Base-by-base conservation (phyloP, 2,888 invertebrate genomes). In the Drosophila seclusa region DNA sequence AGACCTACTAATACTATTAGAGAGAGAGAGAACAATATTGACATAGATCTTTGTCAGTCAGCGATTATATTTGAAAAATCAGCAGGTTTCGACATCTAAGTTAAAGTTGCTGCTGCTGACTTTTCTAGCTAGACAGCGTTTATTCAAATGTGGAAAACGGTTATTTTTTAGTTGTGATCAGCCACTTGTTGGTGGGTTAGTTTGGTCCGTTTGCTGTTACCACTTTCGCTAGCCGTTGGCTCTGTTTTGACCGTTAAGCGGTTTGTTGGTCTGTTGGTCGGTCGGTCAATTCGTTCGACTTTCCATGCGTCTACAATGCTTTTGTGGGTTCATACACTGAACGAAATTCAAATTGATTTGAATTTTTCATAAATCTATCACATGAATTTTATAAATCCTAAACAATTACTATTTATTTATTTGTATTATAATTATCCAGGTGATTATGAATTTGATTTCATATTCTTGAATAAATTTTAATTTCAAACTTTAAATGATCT, bases 71-170 rank as follows among this genome's bases (percentile, higher is more conserved):
- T 66, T 48, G 49, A 77, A 71, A 79, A 73, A 71, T 67, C 49
- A 66, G 52, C 13, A 16, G 54, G 58, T 63, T 81, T 60, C 55
- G 70, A 60, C 58, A 70, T 49, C 32, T 52, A 24, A 36, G 42
- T 53, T 1, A 38, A 38, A 24, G 64, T 55, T 67, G 48, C 24
- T 24, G 61, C 61, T 64, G 50, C 29, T 31, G 52, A 62, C 63
- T 80, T 74, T 81, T 81, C 69, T 78, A 76, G 78, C 73, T 78
- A 73, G 73, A 67, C 68, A 73, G 66, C 54, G 62, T 73, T 76
- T 75, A 83, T 90, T 87, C 75, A 78, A 82, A 90, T 86, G 80
- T 73, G 75, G 69, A 77, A 80, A 89, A 89, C 89, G 87, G 88
- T 89, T 83, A 80, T 85, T 84, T 82, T 68, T 71, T 65, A 55